Percentiles rank a stretch among this genome's conserved stretches.
phyloP scores from a whole-genome alignment of 2,888 invertebrate species.

The Ecliptopera silaceata region DNA sequence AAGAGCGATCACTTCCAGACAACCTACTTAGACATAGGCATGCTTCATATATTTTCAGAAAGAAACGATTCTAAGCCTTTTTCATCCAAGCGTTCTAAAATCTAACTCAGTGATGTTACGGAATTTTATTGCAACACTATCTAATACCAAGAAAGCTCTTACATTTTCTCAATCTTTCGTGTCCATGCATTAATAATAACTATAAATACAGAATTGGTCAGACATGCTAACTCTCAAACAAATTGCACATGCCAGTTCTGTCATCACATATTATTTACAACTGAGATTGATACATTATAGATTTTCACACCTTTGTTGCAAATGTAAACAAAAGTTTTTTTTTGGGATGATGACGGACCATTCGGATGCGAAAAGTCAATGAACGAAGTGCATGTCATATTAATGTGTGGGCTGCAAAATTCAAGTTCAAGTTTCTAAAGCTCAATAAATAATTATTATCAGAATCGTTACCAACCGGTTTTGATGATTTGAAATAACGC shows the following conservation, averaged over 20 bases:
- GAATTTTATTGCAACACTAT: neutral
- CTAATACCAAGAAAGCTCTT: neutral
- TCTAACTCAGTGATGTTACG: too few relatives aligned
- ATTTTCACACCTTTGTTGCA: constrained; percentile 6
- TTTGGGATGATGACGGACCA: neutral
- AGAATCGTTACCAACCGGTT: too few relatives aligned
- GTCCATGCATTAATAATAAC: neutral
- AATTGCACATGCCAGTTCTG: constrained; percentile 35
- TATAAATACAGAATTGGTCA: constrained; percentile 24
- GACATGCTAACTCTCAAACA: constrained; percentile 46
- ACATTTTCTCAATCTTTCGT: neutral
- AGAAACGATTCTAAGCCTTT: too few relatives aligned
- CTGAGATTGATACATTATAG: constrained; percentile 4
- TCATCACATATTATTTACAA: constrained; percentile 34
- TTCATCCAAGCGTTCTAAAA: too few relatives aligned
- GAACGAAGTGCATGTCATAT: neutral
- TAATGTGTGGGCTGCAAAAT: neutral
- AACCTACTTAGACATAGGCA: too few relatives aligned
- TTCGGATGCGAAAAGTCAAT: constrained; percentile 1
- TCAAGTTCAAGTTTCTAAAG: neutral
- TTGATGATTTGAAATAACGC: neutral
- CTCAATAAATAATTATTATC: too few relatives aligned
- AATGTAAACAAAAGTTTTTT: constrained; percentile 1
- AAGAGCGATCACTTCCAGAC: too few relatives aligned
- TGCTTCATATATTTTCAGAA: too few relatives aligned